Base-by-base conservation (phyloP, 2,797 vertebrate genomes). In the Spinus olivaceus region DNA sequence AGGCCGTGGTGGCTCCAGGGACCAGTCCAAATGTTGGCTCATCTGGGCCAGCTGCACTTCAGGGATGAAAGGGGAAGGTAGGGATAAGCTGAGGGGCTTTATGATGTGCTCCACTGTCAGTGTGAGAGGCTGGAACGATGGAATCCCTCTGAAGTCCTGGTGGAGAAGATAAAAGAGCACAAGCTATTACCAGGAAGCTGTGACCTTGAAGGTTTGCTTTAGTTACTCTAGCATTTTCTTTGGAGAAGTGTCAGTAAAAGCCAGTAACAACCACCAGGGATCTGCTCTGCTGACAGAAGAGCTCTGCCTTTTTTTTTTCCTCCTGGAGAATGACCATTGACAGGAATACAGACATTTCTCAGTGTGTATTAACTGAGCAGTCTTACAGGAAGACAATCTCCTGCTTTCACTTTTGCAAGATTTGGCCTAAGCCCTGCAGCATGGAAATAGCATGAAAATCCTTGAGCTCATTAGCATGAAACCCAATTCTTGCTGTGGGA, bases 61-160 rank as follows among this genome's bases (percentile, higher is more conserved):
- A 7, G 94, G 81, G 56, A 61, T 30, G 49, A 76, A 64, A 10
- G 79, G 81, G 7, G 59, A n/a, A 46, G 89, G 61, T 61, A 77
- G 97, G 83, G 85, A 72, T 20, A 92, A 63, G 46, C 61, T 92
- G 2, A 95, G 81, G 53, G 95, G 92, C 56, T 92, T 97, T 78
- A 96, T 92, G 53, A 95, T 88, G 6, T 96, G 87, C 42, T 97
- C 97, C 80, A 82, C 92, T 11, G 94, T 96, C 59, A 96, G 67
- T 0, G 77, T 87, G 24, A 97, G 96, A 35, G 96, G 95, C 84
- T 96, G 96, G 91, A 96, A 97, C 0, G 63, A 54, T 24, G 96
- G 47, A 71, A 96, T 84, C 72, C 88, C 91, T 90, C 94, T 89
- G 93, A 97, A 96, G 79, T 97, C 94, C 97, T 97, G 94, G 74